Conservation (phyloP, 2,888 invertebrate species). For the Noctua fimbriata region DNA sequence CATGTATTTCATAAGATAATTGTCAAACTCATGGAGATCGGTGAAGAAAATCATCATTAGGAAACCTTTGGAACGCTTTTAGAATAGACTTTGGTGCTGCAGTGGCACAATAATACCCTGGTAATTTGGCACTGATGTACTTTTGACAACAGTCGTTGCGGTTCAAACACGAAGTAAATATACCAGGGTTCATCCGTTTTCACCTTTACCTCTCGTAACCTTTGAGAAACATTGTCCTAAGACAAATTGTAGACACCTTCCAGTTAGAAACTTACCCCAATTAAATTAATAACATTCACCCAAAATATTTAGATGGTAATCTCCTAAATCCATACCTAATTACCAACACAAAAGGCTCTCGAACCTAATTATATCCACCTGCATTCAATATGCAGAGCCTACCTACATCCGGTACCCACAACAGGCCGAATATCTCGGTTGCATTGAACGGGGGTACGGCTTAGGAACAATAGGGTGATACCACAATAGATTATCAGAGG, state of each 20-base stretch:
- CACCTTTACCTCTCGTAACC: not conserved
- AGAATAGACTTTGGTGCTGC: not conserved
- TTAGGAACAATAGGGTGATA: conserved; percentile 34
- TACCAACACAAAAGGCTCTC: conserved; percentile 21
- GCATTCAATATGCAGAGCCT: conserved; percentile 36
- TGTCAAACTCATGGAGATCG: not conserved
- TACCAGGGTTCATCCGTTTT: not conserved
- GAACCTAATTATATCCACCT: conserved; percentile 38
- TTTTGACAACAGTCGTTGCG: not conserved
- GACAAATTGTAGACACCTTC: not conserved
- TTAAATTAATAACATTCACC: not conserved
- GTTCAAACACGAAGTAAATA: not conserved
- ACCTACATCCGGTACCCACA: conserved; percentile 22
- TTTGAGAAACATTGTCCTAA: not conserved
- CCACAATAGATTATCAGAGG: conserved; percentile 17
- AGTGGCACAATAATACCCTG: not conserved
- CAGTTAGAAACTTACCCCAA: not conserved
- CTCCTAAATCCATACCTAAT: conserved; percentile 9
- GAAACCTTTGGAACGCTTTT: not conserved
- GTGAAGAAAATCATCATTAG: not conserved
- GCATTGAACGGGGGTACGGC: conserved; percentile 38
- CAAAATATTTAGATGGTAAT: not conserved
- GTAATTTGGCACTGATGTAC: not conserved
- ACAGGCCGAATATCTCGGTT: conserved; percentile 26
- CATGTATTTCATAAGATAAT: too few relatives aligned